Evolutionary conservation across 1,140 invertebrate species (phyloP).

Genomic region (Drosophila sp.): DNA sequence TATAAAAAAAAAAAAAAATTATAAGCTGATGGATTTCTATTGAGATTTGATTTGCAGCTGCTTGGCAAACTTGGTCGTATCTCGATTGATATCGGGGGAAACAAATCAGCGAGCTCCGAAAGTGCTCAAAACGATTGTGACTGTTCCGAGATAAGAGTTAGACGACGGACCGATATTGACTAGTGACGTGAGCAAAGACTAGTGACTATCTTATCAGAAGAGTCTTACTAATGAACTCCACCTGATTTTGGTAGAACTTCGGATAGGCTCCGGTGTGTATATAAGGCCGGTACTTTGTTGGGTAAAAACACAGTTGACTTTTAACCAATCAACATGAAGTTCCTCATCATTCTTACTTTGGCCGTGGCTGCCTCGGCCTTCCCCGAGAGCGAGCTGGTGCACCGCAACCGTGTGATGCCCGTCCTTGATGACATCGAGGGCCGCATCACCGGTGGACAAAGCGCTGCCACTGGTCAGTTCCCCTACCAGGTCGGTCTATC

Average conservation of each 20-base stretch:
- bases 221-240: background rate
- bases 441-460: constrained; percentile 77
- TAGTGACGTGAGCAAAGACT: constrained; percentile 26
- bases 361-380: constrained; percentile 64
- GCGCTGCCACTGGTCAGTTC: constrained; percentile 75
- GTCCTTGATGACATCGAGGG: constrained; percentile 58
- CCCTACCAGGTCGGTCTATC: constrained; percentile 82
- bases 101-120: constrained; percentile 6
- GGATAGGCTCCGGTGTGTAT: constrained; percentile 28
- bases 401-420: constrained; percentile 56
- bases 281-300: constrained; percentile 30
- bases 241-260: background rate
- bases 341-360: constrained; percentile 73
- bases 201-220: constrained; percentile 36
- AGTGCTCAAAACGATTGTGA: constrained; percentile 6
- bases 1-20: constrained; percentile 9
- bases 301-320: constrained; percentile 57
- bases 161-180: background rate
- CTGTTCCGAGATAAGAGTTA: constrained; percentile 22
- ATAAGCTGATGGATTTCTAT: constrained; percentile 21
- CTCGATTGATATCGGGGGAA: constrained; percentile 4
- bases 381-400: constrained; percentile 47
- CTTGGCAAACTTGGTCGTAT: constrained; percentile 1
- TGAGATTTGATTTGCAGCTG: constrained; percentile 2
- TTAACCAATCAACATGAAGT: constrained; percentile 73